These are phyloP conservation scores for Laticauda colubrina DNA, from an alignment of 2,113 vertebrate species.

Conservation along the genomic window DNA sequence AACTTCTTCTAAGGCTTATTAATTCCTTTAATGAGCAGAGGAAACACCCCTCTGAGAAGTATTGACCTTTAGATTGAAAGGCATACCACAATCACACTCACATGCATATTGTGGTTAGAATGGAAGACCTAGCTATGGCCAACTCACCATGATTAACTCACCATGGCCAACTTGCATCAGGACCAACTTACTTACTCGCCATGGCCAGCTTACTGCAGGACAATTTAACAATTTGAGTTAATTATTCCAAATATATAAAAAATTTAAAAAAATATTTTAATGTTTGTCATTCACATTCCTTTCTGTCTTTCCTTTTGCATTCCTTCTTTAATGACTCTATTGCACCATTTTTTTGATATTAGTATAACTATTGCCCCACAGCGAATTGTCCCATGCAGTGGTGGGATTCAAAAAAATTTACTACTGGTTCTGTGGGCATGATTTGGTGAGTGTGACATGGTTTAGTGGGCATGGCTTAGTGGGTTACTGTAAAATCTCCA, in stretches of 20 bases:
- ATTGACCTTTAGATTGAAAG: conserved; percentile 37
- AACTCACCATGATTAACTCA: too few species aligned
- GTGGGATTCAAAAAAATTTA: too few species aligned
- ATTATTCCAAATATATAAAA: not conserved
- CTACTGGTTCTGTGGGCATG: too few species aligned
- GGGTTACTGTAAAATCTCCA: too few species aligned
- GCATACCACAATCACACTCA: not conserved
- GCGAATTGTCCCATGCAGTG: too few species aligned
- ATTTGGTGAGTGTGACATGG: too few species aligned
- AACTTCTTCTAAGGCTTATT: not conserved
- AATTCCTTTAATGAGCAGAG: not conserved
- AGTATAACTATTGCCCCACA: too few species aligned
- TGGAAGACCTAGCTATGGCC: not conserved
- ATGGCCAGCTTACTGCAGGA: not conserved
- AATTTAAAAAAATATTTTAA: too few species aligned
- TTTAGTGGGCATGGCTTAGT: too few species aligned
- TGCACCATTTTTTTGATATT: not conserved
- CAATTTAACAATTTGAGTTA: not conserved
- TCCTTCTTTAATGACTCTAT: not conserved
- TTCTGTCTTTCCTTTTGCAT: not conserved
- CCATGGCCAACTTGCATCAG: too few species aligned
- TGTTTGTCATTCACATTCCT: not conserved
- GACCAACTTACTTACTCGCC: too few species aligned
- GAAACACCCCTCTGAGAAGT: not conserved
- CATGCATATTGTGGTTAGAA: fast-evolving